Evolutionary conservation across 2,113 vertebrate genomes (phyloP).

Genomic region (Callipepla californica): DNA sequence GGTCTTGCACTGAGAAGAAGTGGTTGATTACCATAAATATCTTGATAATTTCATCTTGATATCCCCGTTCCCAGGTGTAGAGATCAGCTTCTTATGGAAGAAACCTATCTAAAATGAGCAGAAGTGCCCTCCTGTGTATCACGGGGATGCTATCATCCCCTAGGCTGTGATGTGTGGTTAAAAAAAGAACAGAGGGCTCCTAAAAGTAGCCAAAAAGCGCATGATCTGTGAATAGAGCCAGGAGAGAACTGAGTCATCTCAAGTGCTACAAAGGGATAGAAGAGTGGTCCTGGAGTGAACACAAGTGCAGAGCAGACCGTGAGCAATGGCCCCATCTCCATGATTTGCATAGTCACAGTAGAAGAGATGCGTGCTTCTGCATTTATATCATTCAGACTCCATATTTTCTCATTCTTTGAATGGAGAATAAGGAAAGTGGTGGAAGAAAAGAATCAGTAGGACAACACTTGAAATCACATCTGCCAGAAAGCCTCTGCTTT

Average conservation of each 20-base stretch:
- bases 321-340: neutral
- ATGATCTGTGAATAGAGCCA: neutral
- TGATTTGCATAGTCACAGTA: neutral
- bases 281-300: neutral
- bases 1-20: neutral
- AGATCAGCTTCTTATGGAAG: neutral
- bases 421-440: neutral
- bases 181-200: slow-evolving; percentile 22
- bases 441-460: accelerated
- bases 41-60: neutral
- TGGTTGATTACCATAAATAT: neutral
- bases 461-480: neutral
- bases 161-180: neutral
- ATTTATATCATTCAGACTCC: neutral
- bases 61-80: neutral
- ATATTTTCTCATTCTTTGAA: neutral
- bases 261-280: neutral
- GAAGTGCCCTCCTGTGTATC: neutral
- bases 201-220: slow-evolving; percentile 13
- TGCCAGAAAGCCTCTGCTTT: neutral
- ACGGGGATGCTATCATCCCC: neutral
- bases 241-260: slow-evolving; percentile 18
- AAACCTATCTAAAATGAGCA: neutral
- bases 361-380: neutral
- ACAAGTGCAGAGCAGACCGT: neutral